Evolutionary conservation across 2,113 vertebrate genomes (phyloP).

Genomic region (Zeus faber): DNA sequence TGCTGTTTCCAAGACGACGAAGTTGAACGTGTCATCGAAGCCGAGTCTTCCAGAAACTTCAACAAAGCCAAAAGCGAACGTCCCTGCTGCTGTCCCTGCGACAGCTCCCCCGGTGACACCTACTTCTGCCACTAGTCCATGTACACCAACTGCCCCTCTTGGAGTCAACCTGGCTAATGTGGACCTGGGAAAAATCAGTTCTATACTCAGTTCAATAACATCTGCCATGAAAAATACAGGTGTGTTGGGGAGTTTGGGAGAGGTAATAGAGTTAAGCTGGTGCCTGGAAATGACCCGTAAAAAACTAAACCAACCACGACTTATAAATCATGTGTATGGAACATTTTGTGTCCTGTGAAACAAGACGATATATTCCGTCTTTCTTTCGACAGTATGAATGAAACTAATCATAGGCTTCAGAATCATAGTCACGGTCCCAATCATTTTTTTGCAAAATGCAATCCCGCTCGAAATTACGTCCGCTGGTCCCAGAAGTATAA

Average conservation of each 20-base stretch:
- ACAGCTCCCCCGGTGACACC: slow-evolving; percentile 49
- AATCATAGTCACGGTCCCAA: no score
- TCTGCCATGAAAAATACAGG: slow-evolving; percentile 97
- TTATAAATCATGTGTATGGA: no score
- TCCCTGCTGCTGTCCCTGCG: slow-evolving; percentile 30
- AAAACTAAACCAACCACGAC: neutral
- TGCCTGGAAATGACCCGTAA: neutral
- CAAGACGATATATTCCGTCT: no score
- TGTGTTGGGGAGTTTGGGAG: no score
- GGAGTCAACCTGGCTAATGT: slow-evolving; percentile 92
- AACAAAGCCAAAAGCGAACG: slow-evolving; percentile 32
- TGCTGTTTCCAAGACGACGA: slow-evolving; percentile 57
- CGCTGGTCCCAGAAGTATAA: no score
- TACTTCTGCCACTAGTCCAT: slow-evolving; percentile 48
- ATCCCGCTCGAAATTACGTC: no score
- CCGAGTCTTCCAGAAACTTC: slow-evolving; percentile 35
- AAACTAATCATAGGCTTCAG: no score
- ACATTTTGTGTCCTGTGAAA: no score
- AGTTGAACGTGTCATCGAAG: slow-evolving; percentile 45
- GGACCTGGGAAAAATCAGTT: slow-evolving; percentile 97
- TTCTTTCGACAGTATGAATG: no score
- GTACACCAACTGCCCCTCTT: slow-evolving; percentile 59
- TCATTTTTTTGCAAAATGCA: no score
- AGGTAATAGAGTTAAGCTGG: neutral
- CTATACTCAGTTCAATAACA: slow-evolving; percentile 92